Evolutionary conservation across 2,797 vertebrate species (phyloP).

Genomic region (Erethizon dorsatum): DNA sequence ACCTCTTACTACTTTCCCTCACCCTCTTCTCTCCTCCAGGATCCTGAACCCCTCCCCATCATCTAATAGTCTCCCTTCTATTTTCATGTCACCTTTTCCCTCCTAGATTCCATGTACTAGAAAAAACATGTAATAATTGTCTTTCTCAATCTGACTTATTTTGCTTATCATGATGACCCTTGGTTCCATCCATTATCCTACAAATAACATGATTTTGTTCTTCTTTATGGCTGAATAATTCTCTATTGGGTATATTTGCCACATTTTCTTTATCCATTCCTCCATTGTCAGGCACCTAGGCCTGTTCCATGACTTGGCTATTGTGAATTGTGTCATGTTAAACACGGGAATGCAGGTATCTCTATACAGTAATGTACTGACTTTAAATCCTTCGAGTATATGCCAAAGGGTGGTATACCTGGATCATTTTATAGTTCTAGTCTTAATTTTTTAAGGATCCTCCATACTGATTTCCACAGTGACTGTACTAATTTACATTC

Average conservation of each 20-base stretch:
- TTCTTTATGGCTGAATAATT: not conserved
- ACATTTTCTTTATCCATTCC: not conserved
- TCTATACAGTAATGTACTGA: not conserved
- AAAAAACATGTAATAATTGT: not conserved
- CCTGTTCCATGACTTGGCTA: not conserved
- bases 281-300: not conserved
- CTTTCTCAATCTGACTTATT: not conserved
- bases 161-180: not conserved
- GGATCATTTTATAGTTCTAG: not conserved
- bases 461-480: not conserved
- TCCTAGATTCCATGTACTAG: not conserved
- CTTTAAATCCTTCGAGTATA: not conserved
- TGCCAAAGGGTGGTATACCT: not conserved
- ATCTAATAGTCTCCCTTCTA: not conserved
- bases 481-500: not conserved
- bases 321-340: not conserved
- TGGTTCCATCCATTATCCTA: not conserved
- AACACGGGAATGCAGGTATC: not conserved
- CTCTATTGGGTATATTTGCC: not conserved
- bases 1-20: too few relatives aligned
- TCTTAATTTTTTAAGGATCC: not conserved
- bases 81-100: not conserved
- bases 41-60: not conserved
- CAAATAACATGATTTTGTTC: not conserved
- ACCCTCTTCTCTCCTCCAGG: not conserved